Percentiles rank a stretch among this genome's conserved stretches.
These are phyloP conservation scores for Acrocephalus kingi DNA, from an alignment of 2,113 vertebrate species.

Conservation along the genomic window DNA sequence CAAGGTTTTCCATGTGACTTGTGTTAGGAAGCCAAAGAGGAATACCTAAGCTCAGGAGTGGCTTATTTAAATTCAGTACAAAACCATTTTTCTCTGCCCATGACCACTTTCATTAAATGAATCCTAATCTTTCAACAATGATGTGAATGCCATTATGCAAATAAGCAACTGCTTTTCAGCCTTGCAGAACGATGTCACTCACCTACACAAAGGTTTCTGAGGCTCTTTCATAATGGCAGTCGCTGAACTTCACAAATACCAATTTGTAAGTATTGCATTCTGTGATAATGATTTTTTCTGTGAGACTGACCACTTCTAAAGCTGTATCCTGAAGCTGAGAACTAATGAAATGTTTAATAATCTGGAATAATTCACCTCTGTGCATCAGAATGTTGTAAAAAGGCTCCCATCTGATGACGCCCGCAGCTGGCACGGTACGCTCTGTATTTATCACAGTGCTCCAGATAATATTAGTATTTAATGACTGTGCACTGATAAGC, in stretches of 20 bases:
- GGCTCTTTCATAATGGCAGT: background rate
- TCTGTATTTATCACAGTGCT: conserved; percentile 44
- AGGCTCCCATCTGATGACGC: background rate
- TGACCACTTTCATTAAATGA: conserved; percentile 31
- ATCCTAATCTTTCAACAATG: conserved; percentile 28
- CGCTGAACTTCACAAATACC: background rate
- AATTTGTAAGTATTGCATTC: background rate
- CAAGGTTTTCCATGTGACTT: background rate
- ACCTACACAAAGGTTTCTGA: background rate
- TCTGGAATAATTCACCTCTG: background rate
- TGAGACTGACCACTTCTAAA: background rate
- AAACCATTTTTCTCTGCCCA: background rate
- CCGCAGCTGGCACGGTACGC: background rate
- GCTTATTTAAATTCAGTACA: background rate
- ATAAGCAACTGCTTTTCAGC: conserved; percentile 30
- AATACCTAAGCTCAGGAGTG: background rate
- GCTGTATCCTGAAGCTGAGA: background rate
- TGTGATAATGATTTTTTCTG: background rate
- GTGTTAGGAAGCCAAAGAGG: background rate
- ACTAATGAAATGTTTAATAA: conserved; percentile 35
- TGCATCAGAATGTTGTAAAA: conserved; percentile 30
- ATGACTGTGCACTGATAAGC: conserved; percentile 37
- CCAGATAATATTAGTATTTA: conserved; percentile 51
- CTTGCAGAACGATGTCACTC: background rate
- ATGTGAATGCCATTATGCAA: conserved; percentile 46